These are phyloP conservation scores for Erythrocercus mccallii DNA, from an alignment of 2,113 vertebrate genomes.

Conservation along the genomic window DNA sequence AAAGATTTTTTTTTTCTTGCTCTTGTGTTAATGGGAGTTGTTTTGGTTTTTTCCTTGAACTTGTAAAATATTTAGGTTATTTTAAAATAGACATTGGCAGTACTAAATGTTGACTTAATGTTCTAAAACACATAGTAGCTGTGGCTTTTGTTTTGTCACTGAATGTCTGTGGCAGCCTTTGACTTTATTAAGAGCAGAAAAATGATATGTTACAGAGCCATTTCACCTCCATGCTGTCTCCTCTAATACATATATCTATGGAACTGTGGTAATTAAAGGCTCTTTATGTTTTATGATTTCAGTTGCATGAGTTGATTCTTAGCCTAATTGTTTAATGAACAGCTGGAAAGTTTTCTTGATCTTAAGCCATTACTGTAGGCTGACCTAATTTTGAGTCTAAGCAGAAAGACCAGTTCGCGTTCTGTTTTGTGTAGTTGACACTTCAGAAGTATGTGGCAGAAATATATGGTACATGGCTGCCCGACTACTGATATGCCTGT, in stretches of 20 bases:
- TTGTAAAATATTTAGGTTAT: neutral
- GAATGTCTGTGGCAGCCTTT: neutral
- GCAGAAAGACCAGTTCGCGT: neutral
- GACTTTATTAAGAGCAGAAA: neutral
- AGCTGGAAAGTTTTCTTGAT: constrained; percentile 44
- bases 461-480: neutral
- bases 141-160: neutral
- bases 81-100: neutral
- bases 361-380: constrained; percentile 15
- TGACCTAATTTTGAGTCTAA: neutral
- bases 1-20: neutral
- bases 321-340: constrained; percentile 35
- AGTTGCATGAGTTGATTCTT: constrained; percentile 16
- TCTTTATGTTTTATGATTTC: constrained; percentile 31
- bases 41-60: neutral
- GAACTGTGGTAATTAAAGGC: constrained; percentile 17
- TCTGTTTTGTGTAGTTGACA: constrained; percentile 13
- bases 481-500: neutral
- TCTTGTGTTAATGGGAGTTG: neutral
- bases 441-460: constrained; percentile 1
- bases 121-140: neutral
- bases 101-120: neutral
- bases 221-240: constrained; percentile 15
- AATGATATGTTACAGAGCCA: neutral
- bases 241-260: neutral